Evolutionary conservation across 2,113 vertebrate genomes (phyloP).

Genomic region (Merops nubicus): DNA sequence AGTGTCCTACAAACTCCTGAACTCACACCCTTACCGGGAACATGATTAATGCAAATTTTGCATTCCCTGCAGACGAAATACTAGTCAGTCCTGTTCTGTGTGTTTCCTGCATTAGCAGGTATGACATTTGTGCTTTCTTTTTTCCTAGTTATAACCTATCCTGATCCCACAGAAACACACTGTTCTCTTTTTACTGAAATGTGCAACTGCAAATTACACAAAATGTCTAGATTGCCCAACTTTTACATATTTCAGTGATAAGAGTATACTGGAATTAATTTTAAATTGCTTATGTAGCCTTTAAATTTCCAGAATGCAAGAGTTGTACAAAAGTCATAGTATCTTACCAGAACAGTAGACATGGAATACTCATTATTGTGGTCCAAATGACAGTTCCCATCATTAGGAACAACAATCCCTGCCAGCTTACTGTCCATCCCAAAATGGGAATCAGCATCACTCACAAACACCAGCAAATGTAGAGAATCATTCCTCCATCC

Average conservation of each 20-base stretch:
- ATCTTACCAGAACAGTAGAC: slow-evolving; percentile 87
- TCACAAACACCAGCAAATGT: slow-evolving; percentile 94
- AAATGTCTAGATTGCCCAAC: not conserved
- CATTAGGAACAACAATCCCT: slow-evolving; percentile 95
- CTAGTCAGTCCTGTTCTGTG: not conserved
- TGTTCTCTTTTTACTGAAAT: not conserved
- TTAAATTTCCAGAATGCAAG: not conserved
- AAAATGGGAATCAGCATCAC: slow-evolving; percentile 95
- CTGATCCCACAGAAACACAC: not conserved
- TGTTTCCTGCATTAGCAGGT: not conserved
- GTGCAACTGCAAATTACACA: not conserved
- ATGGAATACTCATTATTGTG: slow-evolving; percentile 92
- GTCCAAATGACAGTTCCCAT: slow-evolving; percentile 94
- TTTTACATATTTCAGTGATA: not conserved
- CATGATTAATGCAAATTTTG: not conserved
- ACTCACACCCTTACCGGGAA: not conserved
- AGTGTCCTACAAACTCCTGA: not conserved
- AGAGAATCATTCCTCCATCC: slow-evolving; percentile 97
- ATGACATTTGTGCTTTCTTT: not conserved
- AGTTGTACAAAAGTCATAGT: not conserved
- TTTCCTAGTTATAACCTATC: not conserved
- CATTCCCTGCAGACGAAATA: not conserved
- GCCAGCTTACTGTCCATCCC: slow-evolving; percentile 99
- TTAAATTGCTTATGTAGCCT: not conserved
- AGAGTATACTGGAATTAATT: not conserved